Evolutionary conservation across 2,888 invertebrate species (phyloP).

Genomic region (Aromia moschata): DNA sequence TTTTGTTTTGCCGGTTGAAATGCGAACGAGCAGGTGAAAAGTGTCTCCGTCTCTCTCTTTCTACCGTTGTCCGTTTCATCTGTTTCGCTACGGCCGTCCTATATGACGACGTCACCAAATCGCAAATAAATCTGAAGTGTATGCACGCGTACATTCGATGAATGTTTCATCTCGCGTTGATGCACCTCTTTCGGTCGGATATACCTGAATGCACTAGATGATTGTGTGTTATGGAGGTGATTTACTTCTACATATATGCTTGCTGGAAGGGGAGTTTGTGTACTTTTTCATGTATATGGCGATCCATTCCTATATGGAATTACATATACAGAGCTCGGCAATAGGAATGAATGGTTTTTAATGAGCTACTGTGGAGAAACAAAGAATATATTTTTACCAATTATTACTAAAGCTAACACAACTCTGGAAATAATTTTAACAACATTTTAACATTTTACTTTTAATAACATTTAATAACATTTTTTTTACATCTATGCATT

Average conservation of each 20-base stretch:
- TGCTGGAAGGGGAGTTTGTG: constrained; percentile 5
- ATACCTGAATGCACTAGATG: constrained; percentile 4
- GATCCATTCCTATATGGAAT: no score
- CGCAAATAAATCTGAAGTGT: neutral
- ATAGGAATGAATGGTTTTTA: no score
- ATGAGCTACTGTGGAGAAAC: no score
- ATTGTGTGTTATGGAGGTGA: constrained; percentile 9
- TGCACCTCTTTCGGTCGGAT: neutral
- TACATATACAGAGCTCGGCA: no score
- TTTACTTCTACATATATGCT: constrained; percentile 6
- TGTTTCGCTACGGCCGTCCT: neutral
- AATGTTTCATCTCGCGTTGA: constrained; percentile 3
- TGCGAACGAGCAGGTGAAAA: neutral
- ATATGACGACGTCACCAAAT: neutral
- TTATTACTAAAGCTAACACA: no score
- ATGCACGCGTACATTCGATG: neutral
- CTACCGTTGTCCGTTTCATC: neutral
- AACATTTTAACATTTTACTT: no score
- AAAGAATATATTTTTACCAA: no score
- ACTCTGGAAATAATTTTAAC: no score
- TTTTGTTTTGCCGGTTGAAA: no score
- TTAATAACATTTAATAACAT: no score
- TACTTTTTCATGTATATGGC: no score
- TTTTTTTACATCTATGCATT: no score
- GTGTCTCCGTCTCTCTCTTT: neutral